These are phyloP conservation scores for Tragelaphus strepsiceros DNA, from an alignment of 2,113 vertebrate genomes.

Conservation along the genomic window DNA sequence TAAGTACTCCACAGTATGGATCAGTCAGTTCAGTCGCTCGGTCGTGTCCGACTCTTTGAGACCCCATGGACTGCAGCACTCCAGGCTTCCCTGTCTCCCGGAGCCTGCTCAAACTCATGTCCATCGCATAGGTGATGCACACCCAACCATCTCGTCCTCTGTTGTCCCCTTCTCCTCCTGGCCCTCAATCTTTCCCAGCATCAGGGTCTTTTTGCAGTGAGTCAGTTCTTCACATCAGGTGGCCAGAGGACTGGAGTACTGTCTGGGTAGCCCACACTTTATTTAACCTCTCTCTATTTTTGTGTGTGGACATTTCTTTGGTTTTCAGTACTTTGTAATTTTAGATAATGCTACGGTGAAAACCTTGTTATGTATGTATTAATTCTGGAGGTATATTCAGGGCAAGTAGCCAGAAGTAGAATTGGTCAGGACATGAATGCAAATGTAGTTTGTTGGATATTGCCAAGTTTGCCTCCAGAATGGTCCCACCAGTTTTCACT, in stretches of 20 bases:
- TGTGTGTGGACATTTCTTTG: background rate
- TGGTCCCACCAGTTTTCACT: background rate
- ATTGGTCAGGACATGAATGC: background rate
- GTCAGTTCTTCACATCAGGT: background rate
- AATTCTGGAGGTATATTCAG: background rate
- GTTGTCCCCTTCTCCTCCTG: background rate
- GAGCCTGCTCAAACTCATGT: background rate
- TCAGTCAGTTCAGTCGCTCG: background rate
- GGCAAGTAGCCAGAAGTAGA: background rate
- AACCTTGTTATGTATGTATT: background rate
- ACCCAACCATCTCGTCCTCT: background rate
- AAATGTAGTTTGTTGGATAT: background rate
- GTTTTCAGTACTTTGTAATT: background rate
- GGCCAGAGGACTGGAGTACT: background rate
- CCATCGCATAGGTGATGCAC: accelerated
- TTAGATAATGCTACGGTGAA: background rate
- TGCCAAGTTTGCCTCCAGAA: background rate
- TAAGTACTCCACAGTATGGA: background rate
- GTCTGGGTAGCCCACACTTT: background rate
- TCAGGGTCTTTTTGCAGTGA: background rate
- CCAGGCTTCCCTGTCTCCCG: background rate
- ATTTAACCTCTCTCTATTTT: background rate
- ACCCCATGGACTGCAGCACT: background rate
- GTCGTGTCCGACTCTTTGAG: background rate
- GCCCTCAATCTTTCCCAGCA: background rate